These are phyloP conservation scores for Meda fulgida DNA, from an alignment of 2,797 vertebrate species.

Conservation along the genomic window DNA sequence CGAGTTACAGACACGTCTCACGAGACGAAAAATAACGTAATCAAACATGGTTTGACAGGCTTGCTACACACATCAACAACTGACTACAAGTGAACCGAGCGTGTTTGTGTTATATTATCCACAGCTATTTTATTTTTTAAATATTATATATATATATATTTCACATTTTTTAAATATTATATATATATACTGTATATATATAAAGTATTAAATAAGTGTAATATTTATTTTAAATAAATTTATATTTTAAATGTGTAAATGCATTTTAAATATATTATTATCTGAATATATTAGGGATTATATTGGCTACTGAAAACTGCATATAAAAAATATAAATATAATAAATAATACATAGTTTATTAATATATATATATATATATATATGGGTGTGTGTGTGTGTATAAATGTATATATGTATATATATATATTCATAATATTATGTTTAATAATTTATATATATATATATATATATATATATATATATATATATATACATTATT, in stretches of 20 bases:
- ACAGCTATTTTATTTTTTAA: not conserved
- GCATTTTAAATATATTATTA: not conserved
- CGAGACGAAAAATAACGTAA: conserved; percentile 7
- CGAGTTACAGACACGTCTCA: conserved; percentile 22
- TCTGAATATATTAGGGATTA: not conserved
- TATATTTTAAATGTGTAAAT: not conserved
- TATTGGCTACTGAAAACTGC: not conserved
- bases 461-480: not conserved
- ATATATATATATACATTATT: too few species aligned
- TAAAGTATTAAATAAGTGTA: not conserved
- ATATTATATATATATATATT: too few species aligned
- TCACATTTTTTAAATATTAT: too few species aligned
- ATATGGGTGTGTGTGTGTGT: too few species aligned
- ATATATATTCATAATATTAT: not conserved
- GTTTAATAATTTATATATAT: too few species aligned
- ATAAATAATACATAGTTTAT: not conserved
- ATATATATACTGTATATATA: too few species aligned
- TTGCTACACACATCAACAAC: not conserved
- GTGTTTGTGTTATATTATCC: not conserved
- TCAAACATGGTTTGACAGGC: conserved; percentile 5
- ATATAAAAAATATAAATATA: too few species aligned
- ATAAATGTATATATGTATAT: not conserved
- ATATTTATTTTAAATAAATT: not conserved
- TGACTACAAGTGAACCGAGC: not conserved
- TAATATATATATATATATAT: not conserved